phyloP scores from a whole-genome alignment of 2,113 vertebrate genomes.

The Turnix velox region DNA sequence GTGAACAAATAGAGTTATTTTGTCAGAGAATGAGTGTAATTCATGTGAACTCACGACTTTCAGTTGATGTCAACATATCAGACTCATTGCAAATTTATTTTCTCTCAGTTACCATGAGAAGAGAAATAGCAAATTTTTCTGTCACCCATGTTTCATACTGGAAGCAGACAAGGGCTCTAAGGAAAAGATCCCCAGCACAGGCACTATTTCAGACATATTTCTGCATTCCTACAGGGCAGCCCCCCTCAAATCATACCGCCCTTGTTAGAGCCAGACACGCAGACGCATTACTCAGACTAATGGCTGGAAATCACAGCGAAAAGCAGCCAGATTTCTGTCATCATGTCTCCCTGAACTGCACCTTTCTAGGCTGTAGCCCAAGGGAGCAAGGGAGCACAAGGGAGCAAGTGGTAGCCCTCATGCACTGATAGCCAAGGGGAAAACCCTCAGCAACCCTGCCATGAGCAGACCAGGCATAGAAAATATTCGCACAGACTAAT shows the following conservation, averaged over 20 bases:
- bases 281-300: not conserved
- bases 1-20: not conserved
- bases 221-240: not conserved
- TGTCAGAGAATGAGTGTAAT: not conserved
- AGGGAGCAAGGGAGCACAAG: not conserved
- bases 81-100: not conserved
- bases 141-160: not conserved
- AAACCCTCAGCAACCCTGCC: not conserved
- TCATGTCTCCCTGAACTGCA: not conserved
- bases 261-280: not conserved
- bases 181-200: not conserved
- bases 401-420: not conserved
- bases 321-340: not conserved
- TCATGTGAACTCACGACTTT: not conserved
- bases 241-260: not conserved
- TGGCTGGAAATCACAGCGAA: not conserved
- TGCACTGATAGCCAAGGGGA: not conserved
- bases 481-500: not conserved
- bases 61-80: not conserved
- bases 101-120: not conserved
- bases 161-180: not conserved
- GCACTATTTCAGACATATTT: not conserved
- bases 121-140: not conserved
- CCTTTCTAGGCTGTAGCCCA: not conserved
- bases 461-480: not conserved